Evolutionary conservation across 2,888 invertebrate species (phyloP), one percentile per base, ranked within the genome.

Genomic region (Melieria picta): DNA sequence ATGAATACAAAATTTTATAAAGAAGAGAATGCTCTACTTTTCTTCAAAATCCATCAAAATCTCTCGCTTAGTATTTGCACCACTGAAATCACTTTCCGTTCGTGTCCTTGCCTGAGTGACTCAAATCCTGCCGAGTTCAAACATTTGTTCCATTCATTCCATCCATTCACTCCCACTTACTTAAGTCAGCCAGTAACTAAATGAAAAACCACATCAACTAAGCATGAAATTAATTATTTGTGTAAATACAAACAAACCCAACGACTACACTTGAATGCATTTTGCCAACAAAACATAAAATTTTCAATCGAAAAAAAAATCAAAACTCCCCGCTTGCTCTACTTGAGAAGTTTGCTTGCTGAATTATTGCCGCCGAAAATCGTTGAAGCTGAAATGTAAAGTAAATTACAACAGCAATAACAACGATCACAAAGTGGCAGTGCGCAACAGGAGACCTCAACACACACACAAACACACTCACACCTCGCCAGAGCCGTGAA

Each of bases 371-470:
- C 64, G 45, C 10, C 10, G 11, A 30, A 50, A 71, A 48, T 65
- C 71, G 55, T 52, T 65, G 56, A 65, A 65, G 71, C 71, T 50
- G 71, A 65, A 71, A 66, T 63, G 57, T 46, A 71, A 71, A 66
- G 61, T 55, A 63, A 68, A 68, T 48, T 16, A 68, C 4, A 57
- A 50, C 56, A 55, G 30, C 63, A 48, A 69, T 46, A 63, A 69
- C 56, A 63, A 58, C 57, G 9, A 0, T 9, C 13, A 30, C 64
- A 46, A 50, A 57, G n/a, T 43, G n/a, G 5, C 30, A 57, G 30
- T 16, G 30, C 57, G 30, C 57, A 13, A 57, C 57, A 16, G 57
- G 57, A 57, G 9, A 13, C 13, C 16, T 16, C 13, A 5, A 58
- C 42, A 58, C 42, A 58, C 58, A 58, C 6, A 42, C 16, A 16